Base-by-base conservation (phyloP, 1,140 invertebrate species). In the Drosophila arizonae region DNA sequence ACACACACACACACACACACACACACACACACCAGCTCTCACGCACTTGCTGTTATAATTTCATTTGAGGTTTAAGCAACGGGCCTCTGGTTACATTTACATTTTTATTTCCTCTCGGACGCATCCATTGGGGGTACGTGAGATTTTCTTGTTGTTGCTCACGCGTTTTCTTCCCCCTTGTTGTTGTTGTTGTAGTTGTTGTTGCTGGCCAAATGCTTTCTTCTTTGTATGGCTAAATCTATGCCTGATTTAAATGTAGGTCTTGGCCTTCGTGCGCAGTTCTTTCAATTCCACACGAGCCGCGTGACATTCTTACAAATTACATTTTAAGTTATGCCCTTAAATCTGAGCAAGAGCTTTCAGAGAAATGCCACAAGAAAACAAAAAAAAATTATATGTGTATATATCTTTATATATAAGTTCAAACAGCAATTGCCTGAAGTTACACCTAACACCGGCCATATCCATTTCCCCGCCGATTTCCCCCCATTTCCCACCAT, bases 41-140 rank as follows among this genome's bases (percentile, higher is more conserved):
- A 70, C 63, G 69, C 63, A 72, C 63, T 72, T 68, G 65, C 55
- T 76, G 81, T 72, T 81, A 87, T 87, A 86, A 86, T 86, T 86
- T 86, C 78, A 86, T 86, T 86, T 81, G 78, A 62, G 72, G 75
- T 70, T 77, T 77, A 36, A 61, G 66, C 67, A 54, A 75, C 50
- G 64, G 10, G 55, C 70, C 76, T 57, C 69, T 71, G 81, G 70
- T 72, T 74, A 82, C 82, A 86, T 86, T 87, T 87, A 87, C 82
- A 87, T 87, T 82, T 87, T 87, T 82, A 87, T 87, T 87, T 87
- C 72, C 84, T 74, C 54, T 61, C 72, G 84, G 82, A 87, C 81
- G 52, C 69, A 68, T 63, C 60, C 57, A 56, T 54, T 30, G 41
- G 56, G 30, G 15, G 50, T 21, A 15, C 17, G 10, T 4, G 8